These are phyloP conservation scores for Euphonia xanthogaster DNA, from an alignment of 2,797 vertebrate genomes.

Conservation along the genomic window DNA sequence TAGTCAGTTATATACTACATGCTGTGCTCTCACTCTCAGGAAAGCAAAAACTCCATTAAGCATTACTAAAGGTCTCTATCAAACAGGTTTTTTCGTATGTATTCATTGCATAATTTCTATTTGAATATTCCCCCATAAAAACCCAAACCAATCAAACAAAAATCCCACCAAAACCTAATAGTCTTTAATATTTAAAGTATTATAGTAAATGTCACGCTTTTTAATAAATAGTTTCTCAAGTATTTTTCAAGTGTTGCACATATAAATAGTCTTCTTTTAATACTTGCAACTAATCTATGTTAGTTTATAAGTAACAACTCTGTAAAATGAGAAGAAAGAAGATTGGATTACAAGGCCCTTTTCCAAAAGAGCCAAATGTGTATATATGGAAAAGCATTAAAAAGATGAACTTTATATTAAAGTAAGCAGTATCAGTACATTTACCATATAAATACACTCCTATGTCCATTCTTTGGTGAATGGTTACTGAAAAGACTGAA, in stretches of 20 bases:
- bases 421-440: constrained; percentile 48
- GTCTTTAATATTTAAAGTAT: not conserved
- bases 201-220: not conserved
- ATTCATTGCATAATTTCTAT: not conserved
- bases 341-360: constrained; percentile 20
- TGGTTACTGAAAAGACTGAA: constrained; percentile 42
- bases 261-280: not conserved
- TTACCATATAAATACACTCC: constrained; percentile 58
- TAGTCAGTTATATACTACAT: not conserved
- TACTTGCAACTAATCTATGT: not conserved
- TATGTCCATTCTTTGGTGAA: constrained; percentile 53
- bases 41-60: not conserved
- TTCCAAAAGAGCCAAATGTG: not conserved
- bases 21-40: not conserved
- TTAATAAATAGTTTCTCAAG: not conserved
- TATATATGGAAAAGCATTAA: constrained; percentile 31
- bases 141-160: not conserved
- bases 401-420: constrained; percentile 36
- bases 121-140: not conserved
- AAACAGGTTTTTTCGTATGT: not conserved
- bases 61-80: not conserved
- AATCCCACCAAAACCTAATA: not conserved
- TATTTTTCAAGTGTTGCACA: not conserved
- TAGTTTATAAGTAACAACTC: constrained; percentile 12
- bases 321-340: constrained; percentile 37